phyloP scores from a whole-genome alignment of 2,797 vertebrate species.

The Lacerta viridis region DNA sequence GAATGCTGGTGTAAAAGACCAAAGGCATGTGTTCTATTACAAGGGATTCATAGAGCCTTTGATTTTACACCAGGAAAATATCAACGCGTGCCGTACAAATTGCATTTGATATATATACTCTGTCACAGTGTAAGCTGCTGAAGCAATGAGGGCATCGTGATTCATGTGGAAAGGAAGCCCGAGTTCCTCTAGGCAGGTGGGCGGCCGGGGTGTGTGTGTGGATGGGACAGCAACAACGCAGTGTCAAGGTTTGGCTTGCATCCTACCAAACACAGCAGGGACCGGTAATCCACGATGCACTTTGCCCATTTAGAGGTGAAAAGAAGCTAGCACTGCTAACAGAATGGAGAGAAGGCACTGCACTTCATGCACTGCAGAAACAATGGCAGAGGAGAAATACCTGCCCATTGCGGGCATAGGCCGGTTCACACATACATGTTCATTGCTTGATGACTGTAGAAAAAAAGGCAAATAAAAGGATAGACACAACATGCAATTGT shows the following conservation, averaged over 20 bases:
- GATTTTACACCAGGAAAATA: conserved; percentile 52
- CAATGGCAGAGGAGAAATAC: conserved; percentile 4
- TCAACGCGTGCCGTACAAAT: conserved; percentile 60
- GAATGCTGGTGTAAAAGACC: conserved; percentile 63
- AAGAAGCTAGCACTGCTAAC: conserved; percentile 56
- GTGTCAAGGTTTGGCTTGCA: conserved; percentile 49
- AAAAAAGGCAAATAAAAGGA: no score
- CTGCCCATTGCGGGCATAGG: not conserved
- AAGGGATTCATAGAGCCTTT: conserved; percentile 63
- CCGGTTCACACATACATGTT: not conserved
- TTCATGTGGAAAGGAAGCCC: conserved; percentile 72
- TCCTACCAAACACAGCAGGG: conserved; percentile 61
- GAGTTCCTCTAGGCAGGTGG: conserved; percentile 49
- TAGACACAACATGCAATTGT: no score
- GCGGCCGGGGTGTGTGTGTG: no score
- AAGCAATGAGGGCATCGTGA: conserved; percentile 64
- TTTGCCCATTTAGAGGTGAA: conserved; percentile 65
- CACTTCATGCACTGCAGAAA: conserved; percentile 29
- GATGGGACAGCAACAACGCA: conserved; percentile 39
- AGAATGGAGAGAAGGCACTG: conserved; percentile 45
- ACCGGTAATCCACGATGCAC: conserved; percentile 50
- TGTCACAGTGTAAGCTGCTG: conserved; percentile 64
- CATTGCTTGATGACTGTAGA: not conserved
- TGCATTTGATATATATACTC: conserved; percentile 70
- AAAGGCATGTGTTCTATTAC: conserved; percentile 56